Evolutionary conservation across 2,888 invertebrate genomes (phyloP).

Genomic region (Zhengitettix transpicula): DNA sequence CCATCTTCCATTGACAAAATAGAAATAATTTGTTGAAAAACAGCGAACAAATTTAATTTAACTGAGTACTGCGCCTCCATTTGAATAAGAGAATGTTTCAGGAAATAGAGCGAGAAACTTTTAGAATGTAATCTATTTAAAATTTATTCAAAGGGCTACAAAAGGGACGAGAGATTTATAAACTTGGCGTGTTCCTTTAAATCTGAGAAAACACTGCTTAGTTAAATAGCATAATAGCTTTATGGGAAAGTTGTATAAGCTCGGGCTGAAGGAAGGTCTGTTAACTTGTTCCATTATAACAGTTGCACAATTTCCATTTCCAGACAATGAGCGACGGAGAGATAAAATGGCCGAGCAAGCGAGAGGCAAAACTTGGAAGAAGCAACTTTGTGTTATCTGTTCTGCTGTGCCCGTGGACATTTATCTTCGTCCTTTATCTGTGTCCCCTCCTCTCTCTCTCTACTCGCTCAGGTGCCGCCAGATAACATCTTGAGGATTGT

Average conservation of each 20-base stretch:
- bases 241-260: neutral
- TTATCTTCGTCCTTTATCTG: conserved; percentile 14
- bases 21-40: neutral
- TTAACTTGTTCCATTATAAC: neutral
- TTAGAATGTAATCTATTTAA: neutral
- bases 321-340: conserved; percentile 1
- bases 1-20: neutral
- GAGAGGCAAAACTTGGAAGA: neutral
- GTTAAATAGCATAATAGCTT: neutral
- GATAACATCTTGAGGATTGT: conserved; percentile 15
- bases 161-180: neutral
- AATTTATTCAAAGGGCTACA: neutral
- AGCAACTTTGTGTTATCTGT: conserved; percentile 1
- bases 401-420: conserved; percentile 7
- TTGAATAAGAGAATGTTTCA: too few species aligned
- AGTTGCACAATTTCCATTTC: conserved; percentile 1
- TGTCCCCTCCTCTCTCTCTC: conserved; percentile 3
- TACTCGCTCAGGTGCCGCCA: conserved; percentile 13
- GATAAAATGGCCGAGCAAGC: neutral
- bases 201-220: neutral
- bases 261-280: neutral
- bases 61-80: neutral
- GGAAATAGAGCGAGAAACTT: neutral
- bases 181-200: neutral
- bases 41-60: neutral